Evolutionary conservation across 2,797 vertebrate species (phyloP).

Genomic region (Channa striata): DNA sequence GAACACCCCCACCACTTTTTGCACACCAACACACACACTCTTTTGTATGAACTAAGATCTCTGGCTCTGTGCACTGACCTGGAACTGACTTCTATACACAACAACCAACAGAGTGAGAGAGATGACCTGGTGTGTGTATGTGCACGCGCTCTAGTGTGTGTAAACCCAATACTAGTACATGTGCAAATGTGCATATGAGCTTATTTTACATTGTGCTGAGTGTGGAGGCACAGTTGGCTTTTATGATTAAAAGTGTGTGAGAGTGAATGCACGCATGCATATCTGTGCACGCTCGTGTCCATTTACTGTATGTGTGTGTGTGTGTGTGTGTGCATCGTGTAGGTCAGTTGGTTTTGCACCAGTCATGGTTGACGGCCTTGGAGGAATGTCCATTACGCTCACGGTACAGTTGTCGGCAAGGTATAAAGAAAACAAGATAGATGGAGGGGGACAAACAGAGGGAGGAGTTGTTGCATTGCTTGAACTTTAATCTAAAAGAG

Average conservation of each 20-base stretch:
- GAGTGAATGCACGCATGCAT: conserved; percentile 11
- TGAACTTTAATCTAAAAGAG: conserved; percentile 64
- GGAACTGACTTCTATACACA: conserved; percentile 82
- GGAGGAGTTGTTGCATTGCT: conserved; percentile 16
- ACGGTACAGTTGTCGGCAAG: conserved; percentile 74
- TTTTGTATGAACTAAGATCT: conserved; percentile 75
- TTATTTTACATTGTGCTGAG: conserved; percentile 32
- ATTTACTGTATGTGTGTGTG: conserved; percentile 37
- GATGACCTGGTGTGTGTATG: conserved; percentile 65
- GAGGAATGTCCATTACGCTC: conserved; percentile 78
- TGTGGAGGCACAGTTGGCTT: conserved; percentile 51
- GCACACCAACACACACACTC: conserved; percentile 44
- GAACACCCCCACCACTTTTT: conserved; percentile 6
- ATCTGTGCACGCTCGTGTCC: conserved; percentile 27
- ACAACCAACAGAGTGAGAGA: conserved; percentile 79
- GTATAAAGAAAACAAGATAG: conserved; percentile 73
- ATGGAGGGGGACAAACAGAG: conserved; percentile 4
- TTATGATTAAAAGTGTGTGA: conserved; percentile 41
- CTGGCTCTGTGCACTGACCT: conserved; percentile 75
- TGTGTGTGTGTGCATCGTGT: conserved; percentile 56
- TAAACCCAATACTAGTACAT: conserved; percentile 31
- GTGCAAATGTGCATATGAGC: conserved; percentile 29
- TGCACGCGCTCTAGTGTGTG: conserved; percentile 39
- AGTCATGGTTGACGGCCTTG: conserved; percentile 71
- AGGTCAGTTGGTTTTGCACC: conserved; percentile 74